These are phyloP conservation scores for Microctenopoma stevenorrisi DNA, from an alignment of 2,797 vertebrate genomes.

Conservation along the genomic window DNA sequence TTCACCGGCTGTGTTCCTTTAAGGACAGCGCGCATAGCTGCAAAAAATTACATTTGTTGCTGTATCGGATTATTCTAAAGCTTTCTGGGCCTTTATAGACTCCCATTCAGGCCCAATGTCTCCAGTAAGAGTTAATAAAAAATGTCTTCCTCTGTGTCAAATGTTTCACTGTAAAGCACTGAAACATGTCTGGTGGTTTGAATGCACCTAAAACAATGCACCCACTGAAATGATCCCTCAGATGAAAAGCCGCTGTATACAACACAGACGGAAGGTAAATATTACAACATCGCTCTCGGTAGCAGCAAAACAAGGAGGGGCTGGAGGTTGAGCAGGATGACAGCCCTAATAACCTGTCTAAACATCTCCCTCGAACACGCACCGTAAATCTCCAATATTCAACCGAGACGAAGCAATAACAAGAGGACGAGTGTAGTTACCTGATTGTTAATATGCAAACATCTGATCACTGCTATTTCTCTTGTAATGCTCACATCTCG, in stretches of 20 bases:
- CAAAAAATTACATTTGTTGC: background rate
- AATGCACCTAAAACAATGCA: constrained; percentile 16
- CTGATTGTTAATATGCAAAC: constrained; percentile 86
- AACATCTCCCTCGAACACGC: constrained; percentile 48
- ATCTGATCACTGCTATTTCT: constrained; percentile 77
- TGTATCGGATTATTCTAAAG: constrained; percentile 20
- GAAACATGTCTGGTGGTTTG: background rate
- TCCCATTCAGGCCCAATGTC: constrained; percentile 46
- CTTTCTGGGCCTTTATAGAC: constrained; percentile 22
- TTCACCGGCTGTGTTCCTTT: background rate
- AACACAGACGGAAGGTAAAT: constrained; percentile 80
- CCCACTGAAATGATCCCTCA: constrained; percentile 4
- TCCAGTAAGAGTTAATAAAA: constrained; percentile 49
- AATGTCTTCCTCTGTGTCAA: constrained; percentile 32
- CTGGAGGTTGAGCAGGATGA: constrained; percentile 78
- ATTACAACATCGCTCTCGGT: constrained; percentile 80
- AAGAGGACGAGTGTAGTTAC: constrained; percentile 69
- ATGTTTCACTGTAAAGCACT: constrained; percentile 8
- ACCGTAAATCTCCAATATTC: constrained; percentile 24
- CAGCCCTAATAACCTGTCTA: constrained; percentile 62
- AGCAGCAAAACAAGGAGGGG: constrained; percentile 85
- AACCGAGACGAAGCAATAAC: constrained; percentile 32
- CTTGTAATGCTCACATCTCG: constrained; percentile 83
- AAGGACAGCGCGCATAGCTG: constrained; percentile 3
- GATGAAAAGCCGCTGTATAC: constrained; percentile 43